Percentiles rank a stretch among this genome's conserved stretches.
Evolutionary conservation across 2,888 invertebrate species (phyloP).

Genomic region (Thumatha senex): DNA sequence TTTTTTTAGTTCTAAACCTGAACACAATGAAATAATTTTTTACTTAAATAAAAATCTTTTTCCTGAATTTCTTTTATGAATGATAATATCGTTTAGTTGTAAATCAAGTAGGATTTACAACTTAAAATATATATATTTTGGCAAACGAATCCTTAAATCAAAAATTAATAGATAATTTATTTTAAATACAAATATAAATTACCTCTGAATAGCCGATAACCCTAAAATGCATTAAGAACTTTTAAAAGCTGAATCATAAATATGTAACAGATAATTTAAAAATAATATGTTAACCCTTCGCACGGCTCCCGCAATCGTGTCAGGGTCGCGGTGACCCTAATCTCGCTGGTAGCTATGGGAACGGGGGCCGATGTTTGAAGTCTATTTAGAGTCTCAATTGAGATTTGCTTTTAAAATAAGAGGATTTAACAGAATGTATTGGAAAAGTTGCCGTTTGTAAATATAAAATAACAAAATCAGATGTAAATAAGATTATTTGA

Average conservation of each 20-base stretch:
- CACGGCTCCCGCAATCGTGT: conserved; percentile 23
- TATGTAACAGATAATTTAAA: conserved; percentile 30
- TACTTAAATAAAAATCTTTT: too few species aligned
- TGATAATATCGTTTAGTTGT: too few species aligned
- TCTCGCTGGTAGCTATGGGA: conserved; percentile 33
- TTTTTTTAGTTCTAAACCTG: too few species aligned
- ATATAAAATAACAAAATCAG: background rate
- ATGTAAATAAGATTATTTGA: background rate
- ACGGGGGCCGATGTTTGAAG: conserved; percentile 2
- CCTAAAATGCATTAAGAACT: background rate
- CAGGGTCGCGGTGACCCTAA: conserved; percentile 40
- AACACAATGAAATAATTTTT: too few species aligned
- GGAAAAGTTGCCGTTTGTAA: background rate
- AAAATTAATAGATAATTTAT: too few species aligned
- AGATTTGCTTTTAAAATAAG: conserved; percentile 14
- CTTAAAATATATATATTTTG: too few species aligned
- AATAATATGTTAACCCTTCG: conserved; percentile 29
- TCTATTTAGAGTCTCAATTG: conserved; percentile 16
- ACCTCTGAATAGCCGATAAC: background rate
- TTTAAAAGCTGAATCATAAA: too few species aligned
- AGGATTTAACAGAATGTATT: background rate
- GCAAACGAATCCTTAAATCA: too few species aligned
- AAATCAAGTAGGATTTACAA: too few species aligned
- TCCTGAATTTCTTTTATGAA: too few species aligned
- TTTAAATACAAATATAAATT: too few species aligned